phyloP scores from a whole-genome alignment of 1,140 invertebrate genomes.

The Ceratosolen solmsi region DNA sequence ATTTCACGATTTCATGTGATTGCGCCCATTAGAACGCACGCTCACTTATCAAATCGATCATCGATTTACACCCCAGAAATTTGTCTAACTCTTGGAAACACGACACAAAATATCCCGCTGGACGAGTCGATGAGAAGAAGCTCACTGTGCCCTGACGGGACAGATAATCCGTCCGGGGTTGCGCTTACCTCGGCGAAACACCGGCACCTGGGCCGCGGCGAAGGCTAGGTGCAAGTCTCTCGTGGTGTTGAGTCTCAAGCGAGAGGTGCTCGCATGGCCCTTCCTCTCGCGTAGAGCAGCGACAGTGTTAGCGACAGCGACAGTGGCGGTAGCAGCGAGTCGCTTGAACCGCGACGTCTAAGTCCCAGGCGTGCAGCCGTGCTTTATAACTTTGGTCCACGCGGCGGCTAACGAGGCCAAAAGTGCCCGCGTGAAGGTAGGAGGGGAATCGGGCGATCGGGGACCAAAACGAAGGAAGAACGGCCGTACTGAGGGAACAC shows the following conservation, averaged over 20 bases:
- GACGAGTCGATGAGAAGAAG: too few species aligned
- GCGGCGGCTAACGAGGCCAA: conserved; percentile 66
- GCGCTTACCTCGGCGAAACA: too few species aligned
- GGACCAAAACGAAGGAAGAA: conserved; percentile 7
- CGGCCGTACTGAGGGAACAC: conserved; percentile 54
- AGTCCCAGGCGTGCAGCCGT: conserved; percentile 55
- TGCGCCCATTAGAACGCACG: too few species aligned
- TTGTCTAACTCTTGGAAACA: too few species aligned
- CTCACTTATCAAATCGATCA: too few species aligned
- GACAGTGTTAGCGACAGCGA: conserved; percentile 54
- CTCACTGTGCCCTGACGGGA: too few species aligned
- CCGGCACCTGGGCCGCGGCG: too few species aligned
- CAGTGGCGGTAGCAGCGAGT: conserved; percentile 64
- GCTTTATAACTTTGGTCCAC: conserved; percentile 71
- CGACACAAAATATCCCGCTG: too few species aligned
- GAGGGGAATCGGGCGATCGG: conserved; percentile 45
- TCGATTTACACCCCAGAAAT: too few species aligned
- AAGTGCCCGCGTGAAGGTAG: conserved; percentile 56
- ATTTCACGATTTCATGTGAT: too few species aligned
- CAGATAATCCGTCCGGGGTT: too few species aligned
- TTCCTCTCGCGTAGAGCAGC: conserved; percentile 47
- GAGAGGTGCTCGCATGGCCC: conserved; percentile 51
- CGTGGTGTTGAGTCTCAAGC: neutral
- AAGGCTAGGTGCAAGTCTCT: neutral
- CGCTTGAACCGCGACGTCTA: conserved; percentile 7